Evolutionary conservation across 2,113 vertebrate genomes (phyloP).

Genomic region (Boleophthalmus pectinirostris): DNA sequence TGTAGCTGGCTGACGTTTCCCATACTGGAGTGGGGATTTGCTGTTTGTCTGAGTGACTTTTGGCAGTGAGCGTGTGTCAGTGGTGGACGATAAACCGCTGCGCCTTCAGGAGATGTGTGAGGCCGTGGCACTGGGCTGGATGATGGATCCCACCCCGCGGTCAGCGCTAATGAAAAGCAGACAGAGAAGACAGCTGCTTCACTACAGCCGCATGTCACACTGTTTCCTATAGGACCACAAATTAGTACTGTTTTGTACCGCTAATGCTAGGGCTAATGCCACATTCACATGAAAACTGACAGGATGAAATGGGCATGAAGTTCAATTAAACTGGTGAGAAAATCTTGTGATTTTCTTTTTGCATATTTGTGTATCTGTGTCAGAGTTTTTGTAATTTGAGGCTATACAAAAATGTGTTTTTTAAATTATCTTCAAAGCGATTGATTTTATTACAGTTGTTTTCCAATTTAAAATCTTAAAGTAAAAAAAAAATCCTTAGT

Average conservation of each 20-base stretch:
- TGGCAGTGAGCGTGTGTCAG: conserved; percentile 45
- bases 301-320: neutral
- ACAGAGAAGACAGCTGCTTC: conserved; percentile 41
- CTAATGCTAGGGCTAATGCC: neutral
- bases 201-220: conserved; percentile 20
- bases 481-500: neutral
- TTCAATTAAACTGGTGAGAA: neutral
- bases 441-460: neutral
- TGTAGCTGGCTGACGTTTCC: conserved; percentile 42
- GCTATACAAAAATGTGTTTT: neutral
- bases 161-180: conserved; percentile 51
- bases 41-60: conserved; percentile 45
- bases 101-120: conserved; percentile 43
- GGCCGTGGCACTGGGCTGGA: conserved; percentile 45
- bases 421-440: neutral
- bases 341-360: neutral
- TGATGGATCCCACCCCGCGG: conserved; percentile 45
- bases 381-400: neutral
- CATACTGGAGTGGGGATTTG: conserved; percentile 41
- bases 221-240: conserved; percentile 25
- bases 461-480: neutral
- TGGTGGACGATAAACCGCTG: conserved; percentile 46
- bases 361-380: too few relatives aligned
- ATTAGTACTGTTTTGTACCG: conserved; percentile 10
- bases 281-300: neutral